Evolutionary conservation across 2,888 invertebrate species (phyloP).

Genomic region (Seira musarum): DNA sequence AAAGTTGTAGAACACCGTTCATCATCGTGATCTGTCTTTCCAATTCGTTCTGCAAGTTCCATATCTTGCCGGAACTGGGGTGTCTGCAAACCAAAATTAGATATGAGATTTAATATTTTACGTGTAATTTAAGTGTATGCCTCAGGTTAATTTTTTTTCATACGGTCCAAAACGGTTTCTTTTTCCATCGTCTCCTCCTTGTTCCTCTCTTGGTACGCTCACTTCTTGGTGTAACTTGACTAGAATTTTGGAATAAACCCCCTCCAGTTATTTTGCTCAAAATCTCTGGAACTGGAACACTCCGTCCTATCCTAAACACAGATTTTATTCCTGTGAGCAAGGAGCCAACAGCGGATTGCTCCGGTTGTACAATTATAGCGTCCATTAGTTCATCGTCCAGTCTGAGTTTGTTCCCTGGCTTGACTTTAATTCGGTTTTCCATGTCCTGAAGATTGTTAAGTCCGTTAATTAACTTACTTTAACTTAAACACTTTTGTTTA

Average conservation of each 20-base stretch:
- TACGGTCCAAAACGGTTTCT: slow-evolving; percentile 45
- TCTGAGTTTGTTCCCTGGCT: slow-evolving; percentile 24
- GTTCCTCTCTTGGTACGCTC: background rate
- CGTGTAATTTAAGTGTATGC: too few species aligned
- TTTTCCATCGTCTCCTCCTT: slow-evolving; percentile 15
- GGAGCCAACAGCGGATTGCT: slow-evolving; percentile 35
- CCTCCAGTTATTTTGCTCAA: background rate
- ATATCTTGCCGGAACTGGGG: slow-evolving; percentile 54
- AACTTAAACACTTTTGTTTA: too few species aligned
- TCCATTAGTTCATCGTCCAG: slow-evolving; percentile 44
- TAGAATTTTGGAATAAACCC: slow-evolving; percentile 23
- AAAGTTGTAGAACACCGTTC: slow-evolving; percentile 50
- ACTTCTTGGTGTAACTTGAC: slow-evolving; percentile 35
- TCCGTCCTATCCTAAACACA: slow-evolving; percentile 49
- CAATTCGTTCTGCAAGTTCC: slow-evolving; percentile 55
- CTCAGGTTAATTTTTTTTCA: background rate
- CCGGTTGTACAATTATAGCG: slow-evolving; percentile 42
- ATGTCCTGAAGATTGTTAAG: slow-evolving; percentile 45
- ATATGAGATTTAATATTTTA: background rate
- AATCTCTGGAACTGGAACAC: slow-evolving; percentile 8
- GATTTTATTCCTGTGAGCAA: slow-evolving; percentile 51
- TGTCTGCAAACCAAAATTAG: slow-evolving; percentile 35
- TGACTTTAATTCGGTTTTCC: slow-evolving; percentile 41
- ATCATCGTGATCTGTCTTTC: slow-evolving; percentile 46
- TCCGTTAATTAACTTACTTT: too few species aligned